Evolutionary conservation across 2,113 vertebrate genomes (phyloP), one percentile per base, ranked within the genome.

Genomic region (Scortum barcoo): DNA sequence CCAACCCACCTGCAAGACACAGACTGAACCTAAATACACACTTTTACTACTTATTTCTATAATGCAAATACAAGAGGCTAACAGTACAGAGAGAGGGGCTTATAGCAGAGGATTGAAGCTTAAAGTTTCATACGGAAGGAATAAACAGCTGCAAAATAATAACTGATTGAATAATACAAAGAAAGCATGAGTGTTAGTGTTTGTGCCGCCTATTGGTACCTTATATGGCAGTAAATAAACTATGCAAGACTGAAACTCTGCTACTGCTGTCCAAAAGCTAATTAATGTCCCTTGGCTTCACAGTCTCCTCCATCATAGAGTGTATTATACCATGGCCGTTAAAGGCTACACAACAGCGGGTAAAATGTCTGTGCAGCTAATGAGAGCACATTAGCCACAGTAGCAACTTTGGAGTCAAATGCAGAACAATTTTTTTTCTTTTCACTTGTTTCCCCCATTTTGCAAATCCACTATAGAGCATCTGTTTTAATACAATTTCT

Each of bases 231-330:
- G 9, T 6, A 76, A 72, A 74, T 96, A 90, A 72, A 5, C 26
- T 19, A 44, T 95, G 93, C 84, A 88, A 96, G 89, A 92, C 7
- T 87, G 54, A 88, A 91, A 93, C 9, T 50, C 91, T 79, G 92
- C 90, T 58, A 91, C 28, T 1, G 38, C 74, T 19, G 80, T 88
- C 63, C n/a, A 95, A 71, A 57, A 66, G 83, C 24, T 82, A 87
- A 82, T 94, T 89, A 86, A 93, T 87, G 60, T 61, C 58, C 77
- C 89, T 80, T 71, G 88, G 87, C 86, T 92, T 89, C 81, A 84
- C 53, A 42, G 70, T 92, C 74, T 76, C 30, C 78, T 93, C 93
- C 72, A 94, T 95, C 73, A 93, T 24, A 22, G 48, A 79, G 40
- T 7, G 42, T 19, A 44, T 65, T 71, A 75, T 44, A 62, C 6